phyloP scores from a whole-genome alignment of 2,888 invertebrate species.

The Doris montereyensis region DNA sequence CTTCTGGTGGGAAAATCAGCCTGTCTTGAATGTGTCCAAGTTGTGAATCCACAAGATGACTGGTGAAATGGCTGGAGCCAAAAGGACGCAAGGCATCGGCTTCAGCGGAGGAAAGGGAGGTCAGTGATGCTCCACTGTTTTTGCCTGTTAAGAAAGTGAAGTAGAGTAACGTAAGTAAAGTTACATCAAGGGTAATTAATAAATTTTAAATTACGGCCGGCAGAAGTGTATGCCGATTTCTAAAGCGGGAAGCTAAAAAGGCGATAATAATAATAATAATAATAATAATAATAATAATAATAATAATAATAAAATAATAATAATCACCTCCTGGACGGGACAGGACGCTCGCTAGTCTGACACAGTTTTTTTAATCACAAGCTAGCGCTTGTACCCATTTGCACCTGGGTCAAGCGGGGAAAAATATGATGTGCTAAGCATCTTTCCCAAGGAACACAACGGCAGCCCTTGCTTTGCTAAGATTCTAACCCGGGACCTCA shows the following conservation, averaged over 20 bases:
- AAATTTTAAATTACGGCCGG: neutral
- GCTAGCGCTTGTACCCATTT: too few species aligned
- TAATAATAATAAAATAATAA: too few species aligned
- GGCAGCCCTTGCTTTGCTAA: too few species aligned
- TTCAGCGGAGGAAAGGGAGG: conserved; percentile 47
- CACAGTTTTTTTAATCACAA: too few species aligned
- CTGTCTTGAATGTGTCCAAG: conserved; percentile 66
- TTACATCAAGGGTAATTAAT: neutral
- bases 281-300: too few species aligned
- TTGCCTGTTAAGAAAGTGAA: conserved; percentile 40
- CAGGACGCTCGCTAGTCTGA: too few species aligned
- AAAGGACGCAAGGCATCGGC: conserved; percentile 17
- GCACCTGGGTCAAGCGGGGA: too few species aligned
- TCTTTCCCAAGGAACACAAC: too few species aligned
- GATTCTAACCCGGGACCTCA: too few species aligned
- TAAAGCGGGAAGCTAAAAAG: neutral
- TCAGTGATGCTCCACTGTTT: conserved; percentile 46
- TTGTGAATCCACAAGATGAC: conserved; percentile 58
- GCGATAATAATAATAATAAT: neutral
- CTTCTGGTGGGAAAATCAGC: conserved; percentile 63
- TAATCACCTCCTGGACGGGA: too few species aligned
- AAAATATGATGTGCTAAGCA: too few species aligned
- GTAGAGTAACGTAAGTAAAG: neutral
- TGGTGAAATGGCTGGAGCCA: neutral
- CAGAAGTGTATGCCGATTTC: neutral